phyloP scores from a whole-genome alignment of 2,888 invertebrate species.

The Protonemura montana region DNA sequence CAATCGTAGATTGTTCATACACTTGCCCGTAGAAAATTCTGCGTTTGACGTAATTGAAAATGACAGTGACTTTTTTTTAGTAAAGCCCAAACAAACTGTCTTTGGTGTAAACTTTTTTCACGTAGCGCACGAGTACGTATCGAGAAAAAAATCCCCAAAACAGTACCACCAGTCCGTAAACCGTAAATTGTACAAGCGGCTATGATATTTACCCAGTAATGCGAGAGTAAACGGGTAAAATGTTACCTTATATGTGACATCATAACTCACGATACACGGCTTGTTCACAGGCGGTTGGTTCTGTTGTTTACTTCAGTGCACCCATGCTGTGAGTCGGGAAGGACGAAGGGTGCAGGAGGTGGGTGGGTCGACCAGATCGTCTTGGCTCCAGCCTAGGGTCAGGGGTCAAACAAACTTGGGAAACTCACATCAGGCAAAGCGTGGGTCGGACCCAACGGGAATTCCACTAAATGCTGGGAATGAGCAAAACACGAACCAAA shows the following conservation, averaged over 20 bases:
- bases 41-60: neutral
- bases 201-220: slow-evolving; percentile 13
- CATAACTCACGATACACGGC: slow-evolving; percentile 19
- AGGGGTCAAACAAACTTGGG: neutral
- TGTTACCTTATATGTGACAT: neutral
- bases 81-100: neutral
- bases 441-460: neutral
- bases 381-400: neutral
- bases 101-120: neutral
- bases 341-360: neutral
- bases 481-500: neutral
- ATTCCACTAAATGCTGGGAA: neutral
- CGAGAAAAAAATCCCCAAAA: slow-evolving; percentile 1
- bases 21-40: neutral
- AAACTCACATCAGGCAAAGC: neutral
- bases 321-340: neutral
- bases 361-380: neutral
- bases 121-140: neutral
- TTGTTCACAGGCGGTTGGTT: slow-evolving; percentile 10
- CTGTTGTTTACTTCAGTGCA: slow-evolving; percentile 7
- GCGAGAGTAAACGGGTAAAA: slow-evolving; percentile 19
- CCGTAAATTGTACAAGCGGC: slow-evolving; percentile 4
- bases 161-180: neutral
- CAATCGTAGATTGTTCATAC: neutral
- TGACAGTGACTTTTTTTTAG: neutral